Evolutionary conservation across 2,888 invertebrate genomes (phyloP).

Genomic region (Habroteleia sp.): DNA sequence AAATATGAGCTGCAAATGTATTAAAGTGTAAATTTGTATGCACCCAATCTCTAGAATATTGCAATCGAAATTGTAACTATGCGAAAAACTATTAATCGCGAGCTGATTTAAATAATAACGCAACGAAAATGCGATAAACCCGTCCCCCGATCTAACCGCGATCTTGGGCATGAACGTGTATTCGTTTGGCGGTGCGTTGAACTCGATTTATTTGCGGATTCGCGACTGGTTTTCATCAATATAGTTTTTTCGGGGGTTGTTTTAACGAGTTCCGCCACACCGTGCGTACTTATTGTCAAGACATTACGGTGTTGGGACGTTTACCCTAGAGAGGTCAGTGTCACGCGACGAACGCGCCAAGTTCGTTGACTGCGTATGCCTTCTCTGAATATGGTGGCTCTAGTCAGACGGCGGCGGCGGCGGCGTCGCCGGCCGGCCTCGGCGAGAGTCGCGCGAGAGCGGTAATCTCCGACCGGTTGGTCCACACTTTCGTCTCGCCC

Average conservation of each 20-base stretch:
- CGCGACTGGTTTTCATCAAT: conserved; percentile 46
- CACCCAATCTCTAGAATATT: too few relatives aligned
- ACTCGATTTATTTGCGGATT: conserved; percentile 45
- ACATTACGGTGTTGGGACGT: conserved; percentile 68
- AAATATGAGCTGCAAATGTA: too few relatives aligned
- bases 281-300: conserved; percentile 36
- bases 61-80: too few relatives aligned
- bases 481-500: conserved; percentile 73
- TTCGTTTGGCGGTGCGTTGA: conserved; percentile 31
- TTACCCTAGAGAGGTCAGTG: conserved; percentile 76
- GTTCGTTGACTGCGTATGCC: conserved; percentile 73
- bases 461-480: conserved; percentile 73
- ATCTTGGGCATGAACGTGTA: conserved; percentile 2
- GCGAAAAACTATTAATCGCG: conserved; percentile 16
- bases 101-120: conserved; percentile 32
- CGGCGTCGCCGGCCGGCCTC: conserved; percentile 46
- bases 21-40: too few relatives aligned
- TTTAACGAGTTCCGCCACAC: conserved; percentile 35
- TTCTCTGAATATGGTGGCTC: conserved; percentile 54
- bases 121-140: conserved; percentile 22
- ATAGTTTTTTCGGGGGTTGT: conserved; percentile 44
- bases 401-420: conserved; percentile 65
- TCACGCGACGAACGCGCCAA: conserved; percentile 72
- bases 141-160: conserved; percentile 9
- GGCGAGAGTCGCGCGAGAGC: conserved; percentile 37